phyloP scores from a whole-genome alignment of 2,797 vertebrate genomes.

The Enteromius viviparus region DNA sequence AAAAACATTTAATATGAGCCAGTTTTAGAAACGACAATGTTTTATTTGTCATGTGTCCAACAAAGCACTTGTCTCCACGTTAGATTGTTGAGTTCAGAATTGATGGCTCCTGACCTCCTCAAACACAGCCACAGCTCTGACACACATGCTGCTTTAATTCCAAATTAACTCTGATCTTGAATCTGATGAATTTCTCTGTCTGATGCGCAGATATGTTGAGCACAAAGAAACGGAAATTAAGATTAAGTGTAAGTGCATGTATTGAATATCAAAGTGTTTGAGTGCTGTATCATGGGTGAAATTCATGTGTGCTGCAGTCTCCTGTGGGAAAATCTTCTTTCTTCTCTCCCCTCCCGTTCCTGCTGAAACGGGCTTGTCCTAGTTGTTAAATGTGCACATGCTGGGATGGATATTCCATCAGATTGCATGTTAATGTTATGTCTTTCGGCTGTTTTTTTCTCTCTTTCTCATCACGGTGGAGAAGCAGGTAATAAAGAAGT shows the following conservation, averaged over 20 bases:
- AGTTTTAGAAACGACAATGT: background rate
- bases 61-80: background rate
- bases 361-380: slow-evolving; percentile 1
- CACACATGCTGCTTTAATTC: background rate
- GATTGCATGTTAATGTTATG: background rate
- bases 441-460: background rate
- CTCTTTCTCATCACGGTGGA: background rate
- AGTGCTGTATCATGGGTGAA: background rate
- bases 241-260: background rate
- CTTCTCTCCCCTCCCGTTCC: background rate
- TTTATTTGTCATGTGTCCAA: background rate
- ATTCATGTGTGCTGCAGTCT: background rate
- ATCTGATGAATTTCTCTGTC: background rate
- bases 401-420: background rate
- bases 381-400: background rate
- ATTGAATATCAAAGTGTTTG: background rate
- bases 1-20: background rate
- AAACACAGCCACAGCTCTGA: background rate
- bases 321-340: slow-evolving; percentile 1
- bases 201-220: background rate
- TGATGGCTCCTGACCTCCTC: background rate
- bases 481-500: slow-evolving; percentile 17
- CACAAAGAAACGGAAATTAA: background rate
- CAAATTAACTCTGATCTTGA: background rate
- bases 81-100: background rate